Conservation (phyloP, 2,797 vertebrate species). For the Tachyglossus aculeatus region DNA sequence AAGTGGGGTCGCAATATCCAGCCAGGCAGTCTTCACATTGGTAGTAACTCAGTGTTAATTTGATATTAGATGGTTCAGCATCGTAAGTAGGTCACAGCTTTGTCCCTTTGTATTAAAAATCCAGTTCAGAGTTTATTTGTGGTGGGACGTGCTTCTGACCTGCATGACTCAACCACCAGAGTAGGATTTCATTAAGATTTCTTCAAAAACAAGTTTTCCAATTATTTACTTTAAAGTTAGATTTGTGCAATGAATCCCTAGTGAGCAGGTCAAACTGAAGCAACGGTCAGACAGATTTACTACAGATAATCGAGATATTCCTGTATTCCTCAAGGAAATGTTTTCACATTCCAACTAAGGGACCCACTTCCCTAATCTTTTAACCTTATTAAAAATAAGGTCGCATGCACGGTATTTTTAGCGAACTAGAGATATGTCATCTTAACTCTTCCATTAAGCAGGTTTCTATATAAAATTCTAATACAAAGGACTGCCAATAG, state of each 20-base stretch:
- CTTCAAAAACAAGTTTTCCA: background rate
- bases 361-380: constrained; percentile 51
- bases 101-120: constrained; percentile 4
- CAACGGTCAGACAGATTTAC: constrained; percentile 37
- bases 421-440: constrained; percentile 45
- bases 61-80: too few relatives aligned
- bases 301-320: constrained; percentile 35
- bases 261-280: constrained; percentile 31
- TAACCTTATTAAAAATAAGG: constrained; percentile 51
- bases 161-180: background rate
- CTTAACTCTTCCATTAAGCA: constrained; percentile 54
- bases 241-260: constrained; percentile 44
- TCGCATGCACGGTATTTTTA: constrained; percentile 37
- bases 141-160: constrained; percentile 9
- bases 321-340: constrained; percentile 51
- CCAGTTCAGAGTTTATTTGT: background rate
- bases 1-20: too few relatives aligned
- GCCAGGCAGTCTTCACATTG: too few relatives aligned
- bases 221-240: constrained; percentile 37
- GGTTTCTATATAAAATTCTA: constrained; percentile 47
- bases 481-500: constrained; percentile 33
- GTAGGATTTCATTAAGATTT: constrained; percentile 26
- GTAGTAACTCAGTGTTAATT: too few relatives aligned
- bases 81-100: constrained; percentile 12
- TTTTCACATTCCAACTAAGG: constrained; percentile 50